Evolutionary conservation across 2,797 vertebrate genomes (phyloP).

Genomic region (Callimico goeldii): DNA sequence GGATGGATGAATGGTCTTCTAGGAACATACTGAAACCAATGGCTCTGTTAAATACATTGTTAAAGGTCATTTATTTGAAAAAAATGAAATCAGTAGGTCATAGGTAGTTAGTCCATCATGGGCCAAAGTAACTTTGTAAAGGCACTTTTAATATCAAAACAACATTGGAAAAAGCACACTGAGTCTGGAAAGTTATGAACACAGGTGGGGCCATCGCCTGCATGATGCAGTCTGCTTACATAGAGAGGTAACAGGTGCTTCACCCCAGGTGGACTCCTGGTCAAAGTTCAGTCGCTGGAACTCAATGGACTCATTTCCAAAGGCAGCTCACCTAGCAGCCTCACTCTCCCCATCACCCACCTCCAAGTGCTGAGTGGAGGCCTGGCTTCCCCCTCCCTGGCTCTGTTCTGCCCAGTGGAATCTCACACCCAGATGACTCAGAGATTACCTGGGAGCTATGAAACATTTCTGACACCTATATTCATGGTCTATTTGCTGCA

Average conservation of each 20-base stretch:
- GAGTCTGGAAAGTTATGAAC: not conserved
- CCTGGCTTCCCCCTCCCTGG: not conserved
- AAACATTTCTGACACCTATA: not conserved
- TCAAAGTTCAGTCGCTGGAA: not conserved
- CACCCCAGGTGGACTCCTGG: not conserved
- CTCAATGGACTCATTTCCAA: not conserved
- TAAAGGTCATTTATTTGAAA: not conserved
- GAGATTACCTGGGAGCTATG: accelerated
- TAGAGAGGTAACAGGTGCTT: not conserved
- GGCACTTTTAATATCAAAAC: not conserved
- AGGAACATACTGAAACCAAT: not conserved
- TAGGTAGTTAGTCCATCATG: not conserved
- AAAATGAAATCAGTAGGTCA: not conserved
- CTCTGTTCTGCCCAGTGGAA: too few species aligned
- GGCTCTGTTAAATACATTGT: not conserved
- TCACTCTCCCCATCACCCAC: not conserved
- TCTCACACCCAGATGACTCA: not conserved
- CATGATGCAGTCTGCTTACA: not conserved
- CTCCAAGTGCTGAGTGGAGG: not conserved
- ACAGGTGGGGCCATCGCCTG: not conserved
- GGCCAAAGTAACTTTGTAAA: not conserved
- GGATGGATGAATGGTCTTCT: not conserved
- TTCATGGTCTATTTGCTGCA: not conserved
- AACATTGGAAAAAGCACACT: not conserved
- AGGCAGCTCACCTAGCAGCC: not conserved